Percentiles rank a stretch among this genome's conserved stretches.
Conservation (phyloP, 2,797 vertebrate species). For the Dromococcyx pavoninus region DNA sequence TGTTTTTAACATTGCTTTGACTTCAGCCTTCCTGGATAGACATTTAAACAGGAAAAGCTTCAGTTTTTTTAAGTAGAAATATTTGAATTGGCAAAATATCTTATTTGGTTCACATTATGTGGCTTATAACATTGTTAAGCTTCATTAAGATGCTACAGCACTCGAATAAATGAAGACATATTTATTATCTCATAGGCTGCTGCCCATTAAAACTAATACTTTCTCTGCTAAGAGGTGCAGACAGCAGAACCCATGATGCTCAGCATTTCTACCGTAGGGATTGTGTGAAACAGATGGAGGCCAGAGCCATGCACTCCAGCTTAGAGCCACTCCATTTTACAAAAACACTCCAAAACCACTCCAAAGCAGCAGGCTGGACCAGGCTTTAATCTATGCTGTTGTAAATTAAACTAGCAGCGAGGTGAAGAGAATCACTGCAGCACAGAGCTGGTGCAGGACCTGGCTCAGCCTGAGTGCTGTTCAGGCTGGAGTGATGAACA, state of each 20-base stretch:
- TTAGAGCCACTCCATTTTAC: not conserved
- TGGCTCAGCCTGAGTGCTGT: accelerated
- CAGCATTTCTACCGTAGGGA: not conserved
- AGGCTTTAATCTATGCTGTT: not conserved
- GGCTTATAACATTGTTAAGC: slow-evolving; percentile 21
- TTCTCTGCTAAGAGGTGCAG: slow-evolving; percentile 44
- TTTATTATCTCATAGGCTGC: slow-evolving; percentile 46
- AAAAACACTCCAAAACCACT: no score
- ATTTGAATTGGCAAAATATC: slow-evolving; percentile 41
- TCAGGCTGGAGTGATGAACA: accelerated
- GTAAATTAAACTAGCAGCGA: not conserved
- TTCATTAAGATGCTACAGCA: slow-evolving; percentile 11
- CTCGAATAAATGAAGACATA: slow-evolving; percentile 5
- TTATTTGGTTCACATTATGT: not conserved
- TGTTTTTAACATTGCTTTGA: slow-evolving; percentile 4
- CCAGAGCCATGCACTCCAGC: not conserved
- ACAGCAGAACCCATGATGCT: not conserved
- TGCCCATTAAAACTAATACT: slow-evolving; percentile 29
- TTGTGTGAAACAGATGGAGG: not conserved
- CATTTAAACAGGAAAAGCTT: slow-evolving; percentile 13
- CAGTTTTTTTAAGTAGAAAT: slow-evolving; percentile 1
- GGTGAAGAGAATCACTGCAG: not conserved
- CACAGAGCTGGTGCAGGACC: not conserved
- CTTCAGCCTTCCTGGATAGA: slow-evolving; percentile 23
- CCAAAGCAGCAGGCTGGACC: not conserved